Conservation (phyloP, 2,113 vertebrate genomes). For the Dipodomys ordii region DNA sequence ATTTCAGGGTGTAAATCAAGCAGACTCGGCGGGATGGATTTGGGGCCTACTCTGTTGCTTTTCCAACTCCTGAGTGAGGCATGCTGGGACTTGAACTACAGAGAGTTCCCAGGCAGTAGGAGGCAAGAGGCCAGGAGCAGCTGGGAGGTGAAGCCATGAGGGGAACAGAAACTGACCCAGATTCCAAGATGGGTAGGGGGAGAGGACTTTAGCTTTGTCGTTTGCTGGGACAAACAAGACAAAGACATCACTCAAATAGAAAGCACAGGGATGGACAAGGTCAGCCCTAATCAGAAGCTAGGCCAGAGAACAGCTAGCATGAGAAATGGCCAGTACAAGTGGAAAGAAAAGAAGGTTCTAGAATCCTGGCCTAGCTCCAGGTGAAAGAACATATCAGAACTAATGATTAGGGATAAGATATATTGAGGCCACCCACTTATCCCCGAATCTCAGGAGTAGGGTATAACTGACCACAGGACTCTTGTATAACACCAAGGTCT, state of each 20-base stretch:
- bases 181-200: not conserved
- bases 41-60: conserved; percentile 11
- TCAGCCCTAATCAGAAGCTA: not conserved
- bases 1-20: not conserved
- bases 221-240: not conserved
- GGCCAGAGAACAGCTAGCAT: not conserved
- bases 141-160: not conserved
- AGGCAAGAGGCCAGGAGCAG: not conserved
- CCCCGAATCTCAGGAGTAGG: not conserved
- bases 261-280: not conserved
- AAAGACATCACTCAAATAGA: not conserved
- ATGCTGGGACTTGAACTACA: not conserved
- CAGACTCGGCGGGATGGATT: not conserved
- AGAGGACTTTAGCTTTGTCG: not conserved
- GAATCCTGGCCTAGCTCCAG: not conserved
- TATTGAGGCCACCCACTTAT: not conserved
- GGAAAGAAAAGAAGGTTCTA: conserved; percentile 12
- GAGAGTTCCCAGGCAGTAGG: not conserved
- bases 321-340: not conserved
- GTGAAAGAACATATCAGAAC: not conserved
- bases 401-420: not conserved
- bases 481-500: not conserved
- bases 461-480: not conserved
- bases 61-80: conserved; percentile 19
- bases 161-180: not conserved